Evolutionary conservation across 2,888 invertebrate genomes (phyloP), one percentile per base, ranked within the genome.

Genomic region (Leistus spinibarbis): DNA sequence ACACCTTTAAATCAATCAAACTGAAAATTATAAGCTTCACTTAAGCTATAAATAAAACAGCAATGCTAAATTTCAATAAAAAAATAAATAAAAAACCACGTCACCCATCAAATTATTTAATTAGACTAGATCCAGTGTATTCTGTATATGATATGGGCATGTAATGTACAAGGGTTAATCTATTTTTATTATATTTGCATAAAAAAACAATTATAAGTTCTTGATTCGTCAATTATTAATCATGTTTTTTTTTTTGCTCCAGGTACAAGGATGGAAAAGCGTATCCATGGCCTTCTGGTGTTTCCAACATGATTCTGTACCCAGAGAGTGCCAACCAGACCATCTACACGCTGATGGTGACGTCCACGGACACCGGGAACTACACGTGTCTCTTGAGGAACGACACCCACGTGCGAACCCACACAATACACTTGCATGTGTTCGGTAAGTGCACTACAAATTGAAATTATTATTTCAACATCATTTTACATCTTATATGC

Each of bases 251-350:
- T 17, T 40, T 81, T 77, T 77, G 76, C 86, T 87, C 1, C 88
- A 94, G 93, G 93, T 92, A 90, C 83, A 93, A 93, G 86, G 92
- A 93, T 82, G 91, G 90, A 66, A 88, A 89, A 69, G 88, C 91
- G 16, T 93, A 93, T 83, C 93, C 94, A 0, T 94, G 93, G 93
- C 90, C 92, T 3, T 88, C 90, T 56, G 91, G 90, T 60, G 89
- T 90, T 68, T 93, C 93, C 53, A 90, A 89, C 80, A 87, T 93
- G 81, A 93, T 93, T 82, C 86, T 93, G 79, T 92, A 92, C 82
- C 93, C 93, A 0, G 92, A 92, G 85, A 92, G 91, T 69, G 91
- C 91, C 76, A 94, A 94, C 86, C 94, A 94, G 86, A 94, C 93
- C 68, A 88, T 94, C 80, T 93, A 93, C 86, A 90, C 92, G 23